Percentiles rank a stretch among this genome's conserved stretches.
Evolutionary conservation across 2,888 invertebrate genomes (phyloP).

Genomic region (Kryphioiulus occultus): DNA sequence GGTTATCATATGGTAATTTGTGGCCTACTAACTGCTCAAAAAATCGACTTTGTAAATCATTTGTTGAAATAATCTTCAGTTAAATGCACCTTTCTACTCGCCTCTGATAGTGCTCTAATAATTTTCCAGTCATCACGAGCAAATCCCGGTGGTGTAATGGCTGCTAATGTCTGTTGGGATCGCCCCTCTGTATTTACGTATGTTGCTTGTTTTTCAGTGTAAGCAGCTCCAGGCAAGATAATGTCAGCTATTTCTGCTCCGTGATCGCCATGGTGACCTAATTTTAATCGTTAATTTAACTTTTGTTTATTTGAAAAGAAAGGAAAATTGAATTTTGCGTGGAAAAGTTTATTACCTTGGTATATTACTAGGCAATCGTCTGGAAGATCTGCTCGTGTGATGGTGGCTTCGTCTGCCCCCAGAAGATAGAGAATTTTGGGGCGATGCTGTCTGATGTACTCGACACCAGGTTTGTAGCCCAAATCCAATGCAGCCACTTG

Average conservation of each 20-base stretch:
- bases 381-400: constrained; percentile 79
- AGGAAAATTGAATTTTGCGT: neutral
- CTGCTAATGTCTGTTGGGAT: constrained; percentile 86
- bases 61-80: neutral
- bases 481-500: constrained; percentile 92
- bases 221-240: constrained; percentile 94
- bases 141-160: constrained; percentile 88
- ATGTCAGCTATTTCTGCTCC: constrained; percentile 94
- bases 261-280: constrained; percentile 94
- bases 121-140: constrained; percentile 99
- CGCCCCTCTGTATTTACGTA: constrained; percentile 98
- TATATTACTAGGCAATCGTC: constrained; percentile 87
- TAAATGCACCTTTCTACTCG: constrained; percentile 63
- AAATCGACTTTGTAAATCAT: neutral
- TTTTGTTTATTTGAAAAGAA: neutral
- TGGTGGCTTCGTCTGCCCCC: constrained; percentile 89
- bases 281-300: constrained; percentile 28
- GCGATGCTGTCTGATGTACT: constrained; percentile 67
- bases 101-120: constrained; percentile 93
- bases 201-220: constrained; percentile 97
- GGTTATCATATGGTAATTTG: constrained; percentile 83
- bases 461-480: constrained; percentile 83
- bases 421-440: constrained; percentile 87
- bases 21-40: constrained; percentile 68
- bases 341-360: constrained; percentile 61